Base-by-base conservation (phyloP, 2,888 invertebrate genomes). In the Antheraea yamamai region DNA sequence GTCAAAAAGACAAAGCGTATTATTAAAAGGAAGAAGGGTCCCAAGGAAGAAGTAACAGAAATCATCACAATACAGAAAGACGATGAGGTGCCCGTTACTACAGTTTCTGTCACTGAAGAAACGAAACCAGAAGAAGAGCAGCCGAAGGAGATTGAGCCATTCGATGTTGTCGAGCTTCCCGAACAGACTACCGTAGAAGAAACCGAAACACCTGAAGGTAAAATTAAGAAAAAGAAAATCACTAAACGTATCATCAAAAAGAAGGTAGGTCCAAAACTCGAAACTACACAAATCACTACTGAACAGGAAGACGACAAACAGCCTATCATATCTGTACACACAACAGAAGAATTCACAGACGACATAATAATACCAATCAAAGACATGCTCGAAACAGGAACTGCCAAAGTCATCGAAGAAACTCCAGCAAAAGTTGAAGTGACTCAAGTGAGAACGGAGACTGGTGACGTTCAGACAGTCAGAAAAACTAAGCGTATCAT, bases 41-140 rank as follows among this genome's bases (percentile, higher is more conserved):
- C 85, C 87, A 79, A 88, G 88, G 39, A 89, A 89, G 81, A 92
- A 76, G 78, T 91, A 4, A 89, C 77, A 0, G 78, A 78, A 30
- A 79, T 77, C 4, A 77, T 76, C 12, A 77, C 77, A 0, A 30
- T 77, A 16, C 73, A 74, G 64, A 70, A 75, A 64, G 77, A 75
- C 18, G 75, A 75, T 18, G 75, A 77, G 35, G 64, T 7, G 39
- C 39, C 39, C 39, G 7, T 39, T 39, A 39, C 39, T 39, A 39
- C 39, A 39, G 7, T 39, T 39, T 39, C 39, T 39, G 39, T 39
- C 39, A 39, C 39, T 4, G 39, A 39, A 39, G 39, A 39, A 39
- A 39, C 39, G 39, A 39, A 39, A 39, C 39, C 39, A 7, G 39
- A 4, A 39, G 39, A 39, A 4, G n/a, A n/a, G n/a, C n/a, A n/a